Base-by-base conservation (phyloP, 2,888 invertebrate genomes). In the Drosophila cracens region DNA sequence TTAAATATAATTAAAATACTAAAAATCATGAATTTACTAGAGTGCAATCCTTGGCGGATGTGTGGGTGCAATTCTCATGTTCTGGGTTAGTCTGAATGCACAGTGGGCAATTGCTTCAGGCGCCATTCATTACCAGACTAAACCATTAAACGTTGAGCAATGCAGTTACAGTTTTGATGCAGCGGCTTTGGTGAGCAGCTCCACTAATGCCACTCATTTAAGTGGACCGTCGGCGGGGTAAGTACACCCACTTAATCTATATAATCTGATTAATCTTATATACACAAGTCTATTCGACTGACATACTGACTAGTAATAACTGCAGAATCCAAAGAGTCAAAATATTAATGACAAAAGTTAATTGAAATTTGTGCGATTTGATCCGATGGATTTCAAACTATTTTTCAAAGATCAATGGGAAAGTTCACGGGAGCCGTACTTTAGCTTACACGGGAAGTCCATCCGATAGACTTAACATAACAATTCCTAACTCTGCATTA, bases 71-170 rank as follows among this genome's bases (percentile, higher is more conserved):
- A 80, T 93, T 3, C 88, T 93, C 11, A 95, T 95, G 95, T 93
- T 94, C 0, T 95, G 95, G 94, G 94, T 95, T 89, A 95, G 94
- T 75, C 91, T 95, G 21, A 94, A 94, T n/a, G 94, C 95, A 0
- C 95, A 95, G 81, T 91, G 95, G 91, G 95, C 95, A 0, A 94
- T 95, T 51, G 95, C 95, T 0, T 93, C 94, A 0, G 95, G 95
- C 1, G 94, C 94, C 76, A 94, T 96, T 29, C 93, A 94, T 21
- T 96, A 96, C 89, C 94, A 95, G 11, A 95, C 95, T 73, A 97
- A 97, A 90, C 93, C 94, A 0, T 93, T 96, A 0, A 94, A 94
- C 0, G 94, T 94, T 2, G 94, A 94, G 29, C 95, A 95, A 5
- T 96, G 96, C 79, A 93, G 94, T 48, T 96, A 96, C 86, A 94